A percentile compares a stretch with the other conserved stretches of the same genome.
phyloP scores from a whole-genome alignment of 2,888 invertebrate genomes.

The Chymomyza caudatula region DNA sequence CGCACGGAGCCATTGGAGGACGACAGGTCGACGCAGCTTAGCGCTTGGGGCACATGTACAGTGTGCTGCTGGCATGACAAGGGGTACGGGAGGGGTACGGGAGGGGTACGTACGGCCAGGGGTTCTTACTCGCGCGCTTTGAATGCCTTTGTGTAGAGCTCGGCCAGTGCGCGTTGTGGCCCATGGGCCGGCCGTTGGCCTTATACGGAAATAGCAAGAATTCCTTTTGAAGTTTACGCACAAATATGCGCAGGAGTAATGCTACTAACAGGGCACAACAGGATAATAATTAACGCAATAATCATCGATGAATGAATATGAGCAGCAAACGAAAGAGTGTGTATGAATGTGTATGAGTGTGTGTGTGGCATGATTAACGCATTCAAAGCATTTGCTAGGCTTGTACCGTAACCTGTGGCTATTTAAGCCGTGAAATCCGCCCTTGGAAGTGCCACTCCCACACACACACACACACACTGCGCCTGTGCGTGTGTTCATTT shows the following conservation, averaged over 20 bases:
- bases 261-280: constrained; percentile 20
- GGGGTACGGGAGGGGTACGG: too few relatives aligned
- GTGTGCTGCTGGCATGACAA: neutral
- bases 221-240: constrained; percentile 74
- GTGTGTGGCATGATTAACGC: constrained; percentile 58
- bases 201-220: constrained; percentile 66
- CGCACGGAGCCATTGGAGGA: neutral
- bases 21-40: neutral
- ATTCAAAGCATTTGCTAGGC: constrained; percentile 53
- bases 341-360: constrained; percentile 8
- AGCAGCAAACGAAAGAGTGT: constrained; percentile 6
- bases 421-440: constrained; percentile 34
- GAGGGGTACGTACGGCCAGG: neutral
- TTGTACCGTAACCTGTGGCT: constrained; percentile 24
- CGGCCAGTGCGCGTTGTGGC: neutral
- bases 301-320: constrained; percentile 69
- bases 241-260: constrained; percentile 48
- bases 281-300: constrained; percentile 73
- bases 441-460: constrained; percentile 21
- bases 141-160: neutral
- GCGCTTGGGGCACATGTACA: neutral
- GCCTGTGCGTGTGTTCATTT: constrained; percentile 64
- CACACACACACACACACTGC: constrained; percentile 8
- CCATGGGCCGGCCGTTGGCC: constrained; percentile 13
- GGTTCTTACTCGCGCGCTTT: neutral